Percentiles rank a stretch among this genome's conserved stretches.
Evolutionary conservation across 2,888 invertebrate species (phyloP).

Genomic region (Merodon equestris): DNA sequence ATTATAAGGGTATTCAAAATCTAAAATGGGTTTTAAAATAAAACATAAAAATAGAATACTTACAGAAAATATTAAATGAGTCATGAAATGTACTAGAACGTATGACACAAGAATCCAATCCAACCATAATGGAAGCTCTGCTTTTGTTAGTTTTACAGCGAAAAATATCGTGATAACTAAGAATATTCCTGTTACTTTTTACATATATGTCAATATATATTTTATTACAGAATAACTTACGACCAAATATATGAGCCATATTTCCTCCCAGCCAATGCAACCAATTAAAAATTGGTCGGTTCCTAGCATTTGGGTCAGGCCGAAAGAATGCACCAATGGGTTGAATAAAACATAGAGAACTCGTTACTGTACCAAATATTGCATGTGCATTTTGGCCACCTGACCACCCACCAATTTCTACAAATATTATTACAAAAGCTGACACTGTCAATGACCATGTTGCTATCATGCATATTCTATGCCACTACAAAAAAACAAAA

Average conservation of each 20-base stretch:
- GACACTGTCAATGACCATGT: conserved; percentile 89
- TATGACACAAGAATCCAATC: conserved; percentile 93
- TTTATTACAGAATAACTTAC: no score
- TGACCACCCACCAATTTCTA: conserved; percentile 88
- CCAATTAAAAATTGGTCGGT: conserved; percentile 93
- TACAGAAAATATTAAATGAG: conserved; percentile 92
- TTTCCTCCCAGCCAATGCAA: conserved; percentile 94
- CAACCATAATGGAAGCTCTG: conserved; percentile 91
- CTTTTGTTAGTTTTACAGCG: conserved; percentile 91
- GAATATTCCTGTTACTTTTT: conserved; percentile 72
- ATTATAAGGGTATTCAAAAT: no score
- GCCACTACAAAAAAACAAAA: conserved; percentile 83
- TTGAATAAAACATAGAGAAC: conserved; percentile 89
- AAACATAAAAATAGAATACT: conserved; percentile 67
- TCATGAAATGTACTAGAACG: conserved; percentile 92
- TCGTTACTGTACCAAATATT: conserved; percentile 88
- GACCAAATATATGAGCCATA: conserved; percentile 89
- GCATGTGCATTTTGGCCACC: conserved; percentile 89
- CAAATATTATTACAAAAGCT: conserved; percentile 89
- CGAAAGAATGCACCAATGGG: conserved; percentile 92
- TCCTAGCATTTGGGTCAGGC: conserved; percentile 90
- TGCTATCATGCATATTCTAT: conserved; percentile 89
- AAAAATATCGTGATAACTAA: conserved; percentile 96
- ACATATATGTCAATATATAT: background rate
- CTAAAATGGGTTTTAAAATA: background rate